Evolutionary conservation across 2,888 invertebrate species (phyloP).

Genomic region (Dione vanillae): DNA sequence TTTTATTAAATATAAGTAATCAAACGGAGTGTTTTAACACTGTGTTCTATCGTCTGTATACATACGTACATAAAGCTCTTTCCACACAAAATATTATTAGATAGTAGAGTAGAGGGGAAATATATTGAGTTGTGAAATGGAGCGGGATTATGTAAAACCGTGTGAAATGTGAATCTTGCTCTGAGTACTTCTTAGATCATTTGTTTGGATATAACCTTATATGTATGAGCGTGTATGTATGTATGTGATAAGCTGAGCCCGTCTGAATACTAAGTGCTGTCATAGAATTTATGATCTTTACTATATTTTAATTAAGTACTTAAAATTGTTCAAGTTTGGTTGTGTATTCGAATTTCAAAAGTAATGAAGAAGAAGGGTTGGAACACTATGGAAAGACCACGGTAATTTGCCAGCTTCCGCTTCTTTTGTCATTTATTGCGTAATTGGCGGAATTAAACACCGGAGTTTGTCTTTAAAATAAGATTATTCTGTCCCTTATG

Average conservation of each 20-base stretch:
- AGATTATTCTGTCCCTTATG: too few species aligned
- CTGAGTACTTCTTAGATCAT: slow-evolving; percentile 43
- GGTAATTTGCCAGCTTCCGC: too few species aligned
- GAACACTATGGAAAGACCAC: too few species aligned
- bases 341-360: too few species aligned
- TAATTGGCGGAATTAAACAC: too few species aligned
- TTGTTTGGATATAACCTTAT: slow-evolving; percentile 44
- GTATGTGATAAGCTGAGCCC: slow-evolving; percentile 54
- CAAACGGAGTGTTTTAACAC: not conserved
- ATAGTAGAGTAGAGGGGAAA: slow-evolving; percentile 11
- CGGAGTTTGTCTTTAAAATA: too few species aligned
- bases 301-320: not conserved
- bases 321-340: too few species aligned
- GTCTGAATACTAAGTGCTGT: slow-evolving; percentile 51
- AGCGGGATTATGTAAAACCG: slow-evolving; percentile 34
- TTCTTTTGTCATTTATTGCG: too few species aligned
- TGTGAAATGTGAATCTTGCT: slow-evolving; percentile 21
- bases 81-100: slow-evolving; percentile 13
- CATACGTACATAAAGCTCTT: slow-evolving; percentile 2
- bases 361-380: too few species aligned
- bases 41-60: too few species aligned
- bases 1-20: too few species aligned
- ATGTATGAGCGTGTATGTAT: not conserved
- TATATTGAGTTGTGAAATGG: slow-evolving; percentile 23
- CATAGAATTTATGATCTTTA: slow-evolving; percentile 35